Percentiles rank a stretch among this genome's conserved stretches.
Conservation (phyloP, 2,113 vertebrate species). For the Beaufortia kweichowensis region DNA sequence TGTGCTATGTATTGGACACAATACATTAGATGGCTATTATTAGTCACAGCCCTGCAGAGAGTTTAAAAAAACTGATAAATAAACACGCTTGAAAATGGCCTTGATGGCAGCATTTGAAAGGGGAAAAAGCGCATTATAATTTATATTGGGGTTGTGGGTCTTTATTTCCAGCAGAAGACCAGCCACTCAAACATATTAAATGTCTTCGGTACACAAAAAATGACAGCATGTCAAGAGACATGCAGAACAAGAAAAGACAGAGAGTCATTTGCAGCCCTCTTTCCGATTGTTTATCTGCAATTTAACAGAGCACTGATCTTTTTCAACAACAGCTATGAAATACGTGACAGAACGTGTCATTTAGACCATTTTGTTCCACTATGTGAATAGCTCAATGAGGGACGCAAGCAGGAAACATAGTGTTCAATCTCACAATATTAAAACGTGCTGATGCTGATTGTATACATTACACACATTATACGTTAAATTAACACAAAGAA, state of each 20-base stretch:
- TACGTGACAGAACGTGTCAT: slow-evolving; percentile 44
- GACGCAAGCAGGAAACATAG: slow-evolving; percentile 14
- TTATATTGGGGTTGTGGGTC: slow-evolving; percentile 29
- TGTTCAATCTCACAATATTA: slow-evolving; percentile 28
- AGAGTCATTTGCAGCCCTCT: slow-evolving; percentile 19
- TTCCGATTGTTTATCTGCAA: slow-evolving; percentile 22
- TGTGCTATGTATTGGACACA: no score
- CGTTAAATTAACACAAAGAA: neutral
- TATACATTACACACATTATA: neutral
- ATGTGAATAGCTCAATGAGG: slow-evolving; percentile 17
- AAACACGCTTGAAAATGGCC: no score
- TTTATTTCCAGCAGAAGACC: slow-evolving; percentile 49
- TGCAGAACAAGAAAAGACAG: slow-evolving; percentile 33
- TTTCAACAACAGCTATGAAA: slow-evolving; percentile 43
- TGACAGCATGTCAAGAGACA: slow-evolving; percentile 49
- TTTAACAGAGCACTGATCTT: slow-evolving; percentile 41
- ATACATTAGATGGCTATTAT: no score
- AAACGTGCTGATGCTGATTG: neutral
- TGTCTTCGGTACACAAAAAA: slow-evolving; percentile 36
- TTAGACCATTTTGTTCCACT: slow-evolving; percentile 41
- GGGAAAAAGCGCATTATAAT: slow-evolving; percentile 22
- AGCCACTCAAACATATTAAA: slow-evolving; percentile 47
- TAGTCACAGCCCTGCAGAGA: no score
- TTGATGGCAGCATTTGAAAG: slow-evolving; percentile 47
- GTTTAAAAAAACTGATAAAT: slow-evolving; percentile 46